A percentile compares a stretch with the other conserved stretches of the same genome.
Evolutionary conservation across 2,797 vertebrate species (phyloP).

Genomic region (Chromobotia macracanthus): DNA sequence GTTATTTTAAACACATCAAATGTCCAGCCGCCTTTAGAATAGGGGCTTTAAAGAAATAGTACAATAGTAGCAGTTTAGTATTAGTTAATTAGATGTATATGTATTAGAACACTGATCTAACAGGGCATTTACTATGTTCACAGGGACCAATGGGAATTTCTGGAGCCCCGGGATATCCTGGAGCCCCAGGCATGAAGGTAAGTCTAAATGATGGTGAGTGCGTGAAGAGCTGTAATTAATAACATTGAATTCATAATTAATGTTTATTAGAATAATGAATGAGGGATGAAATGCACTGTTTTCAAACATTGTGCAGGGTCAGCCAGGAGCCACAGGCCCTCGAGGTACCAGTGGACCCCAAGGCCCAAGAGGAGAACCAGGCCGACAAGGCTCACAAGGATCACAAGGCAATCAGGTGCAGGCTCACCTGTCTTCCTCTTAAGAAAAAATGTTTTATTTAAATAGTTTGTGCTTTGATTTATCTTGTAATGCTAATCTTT

Average conservation of each 20-base stretch:
- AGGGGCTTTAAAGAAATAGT: too few species aligned
- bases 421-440: background rate
- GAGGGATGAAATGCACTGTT: background rate
- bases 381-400: slow-evolving; percentile 82
- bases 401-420: slow-evolving; percentile 82
- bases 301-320: slow-evolving; percentile 77
- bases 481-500: background rate
- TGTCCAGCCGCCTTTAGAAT: too few species aligned
- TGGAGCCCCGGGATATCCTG: slow-evolving; percentile 90
- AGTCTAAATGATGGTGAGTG: background rate
- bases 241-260: background rate
- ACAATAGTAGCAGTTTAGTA: too few species aligned
- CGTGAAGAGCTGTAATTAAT: background rate
- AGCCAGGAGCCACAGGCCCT: slow-evolving; percentile 89
- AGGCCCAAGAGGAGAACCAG: slow-evolving; percentile 88
- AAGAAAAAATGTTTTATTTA: background rate
- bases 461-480: background rate
- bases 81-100: too few species aligned
- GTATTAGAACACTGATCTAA: background rate
- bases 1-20: too few species aligned
- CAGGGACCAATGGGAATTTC: slow-evolving; percentile 89
- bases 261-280: background rate
- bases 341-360: slow-evolving; percentile 89
- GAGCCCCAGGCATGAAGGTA: slow-evolving; percentile 90
- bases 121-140: slow-evolving; percentile 25